Percentiles rank a stretch among this genome's conserved stretches.
These are phyloP conservation scores for Meandrusa payeni DNA, from an alignment of 2,888 invertebrate species.

Conservation along the genomic window DNA sequence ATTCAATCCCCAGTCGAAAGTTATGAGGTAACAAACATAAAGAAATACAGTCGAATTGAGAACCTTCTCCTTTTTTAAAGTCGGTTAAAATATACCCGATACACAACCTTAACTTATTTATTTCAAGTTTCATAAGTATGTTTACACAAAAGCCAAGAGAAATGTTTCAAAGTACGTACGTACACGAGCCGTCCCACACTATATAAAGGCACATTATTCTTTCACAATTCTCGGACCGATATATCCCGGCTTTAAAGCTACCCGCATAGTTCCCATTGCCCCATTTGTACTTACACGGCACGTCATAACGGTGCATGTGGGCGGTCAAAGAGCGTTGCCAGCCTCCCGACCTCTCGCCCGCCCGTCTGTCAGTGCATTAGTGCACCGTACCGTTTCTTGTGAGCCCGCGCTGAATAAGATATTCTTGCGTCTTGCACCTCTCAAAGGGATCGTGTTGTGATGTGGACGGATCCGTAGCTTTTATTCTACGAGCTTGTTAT, in stretches of 20 bases:
- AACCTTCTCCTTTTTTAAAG: too few relatives aligned
- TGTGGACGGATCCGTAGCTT: constrained; percentile 12
- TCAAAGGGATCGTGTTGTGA: constrained; percentile 21
- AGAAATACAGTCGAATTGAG: too few relatives aligned
- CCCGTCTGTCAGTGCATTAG: constrained; percentile 18
- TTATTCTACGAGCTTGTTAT: constrained; percentile 9
- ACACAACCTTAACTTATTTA: too few relatives aligned
- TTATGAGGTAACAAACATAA: too few relatives aligned
- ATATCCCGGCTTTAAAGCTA: constrained; percentile 5
- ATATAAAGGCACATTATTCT: constrained; percentile 1
- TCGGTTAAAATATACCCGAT: too few relatives aligned
- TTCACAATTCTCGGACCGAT: constrained; percentile 1
- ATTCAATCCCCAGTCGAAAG: too few relatives aligned
- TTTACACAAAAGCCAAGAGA: too few relatives aligned
- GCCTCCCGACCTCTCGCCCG: constrained; percentile 3
- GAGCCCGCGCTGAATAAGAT: constrained; percentile 18
- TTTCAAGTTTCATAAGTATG: too few relatives aligned
- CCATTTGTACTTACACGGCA: constrained; percentile 21
- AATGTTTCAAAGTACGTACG: too few relatives aligned
- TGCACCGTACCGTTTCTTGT: constrained; percentile 11
- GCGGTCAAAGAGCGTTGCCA: constrained; percentile 22
- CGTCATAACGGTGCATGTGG: constrained; percentile 19
- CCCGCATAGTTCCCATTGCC: constrained; percentile 17
- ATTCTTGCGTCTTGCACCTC: constrained; percentile 15
- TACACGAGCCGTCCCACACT: too few relatives aligned